Conservation (phyloP, 2,888 invertebrate species). For the Phymatocera aterrima region DNA sequence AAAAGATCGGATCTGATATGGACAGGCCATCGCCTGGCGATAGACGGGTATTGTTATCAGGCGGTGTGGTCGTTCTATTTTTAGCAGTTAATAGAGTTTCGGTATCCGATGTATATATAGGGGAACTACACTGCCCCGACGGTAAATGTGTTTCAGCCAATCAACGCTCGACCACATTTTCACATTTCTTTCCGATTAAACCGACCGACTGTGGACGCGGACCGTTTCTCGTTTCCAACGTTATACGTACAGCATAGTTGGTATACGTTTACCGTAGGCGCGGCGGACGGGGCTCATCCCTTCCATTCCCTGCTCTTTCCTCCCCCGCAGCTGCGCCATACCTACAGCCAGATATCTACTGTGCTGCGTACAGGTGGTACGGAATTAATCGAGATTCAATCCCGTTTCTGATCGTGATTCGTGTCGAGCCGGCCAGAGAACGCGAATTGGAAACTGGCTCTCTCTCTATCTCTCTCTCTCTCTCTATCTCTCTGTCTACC, state of each 20-base stretch:
- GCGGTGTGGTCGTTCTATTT: constrained; percentile 58
- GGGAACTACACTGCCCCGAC: no score
- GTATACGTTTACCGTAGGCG: not conserved
- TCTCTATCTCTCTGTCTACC: no score
- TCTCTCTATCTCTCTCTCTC: no score
- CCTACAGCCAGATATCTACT: no score
- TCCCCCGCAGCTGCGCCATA: no score
- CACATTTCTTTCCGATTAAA: constrained; percentile 66
- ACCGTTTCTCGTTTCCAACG: constrained; percentile 26
- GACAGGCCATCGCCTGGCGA: not conserved
- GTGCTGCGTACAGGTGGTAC: constrained; percentile 49
- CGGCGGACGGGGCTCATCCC: not conserved
- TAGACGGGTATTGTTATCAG: constrained; percentile 31
- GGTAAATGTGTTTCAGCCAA: constrained; percentile 62
- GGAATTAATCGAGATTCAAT: constrained; percentile 70
- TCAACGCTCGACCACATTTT: constrained; percentile 49
- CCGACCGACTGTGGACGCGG: constrained; percentile 52
- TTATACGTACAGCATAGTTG: not conserved
- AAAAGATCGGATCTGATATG: constrained; percentile 11
- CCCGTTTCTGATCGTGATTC: constrained; percentile 48
- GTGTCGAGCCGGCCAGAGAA: constrained; percentile 59
- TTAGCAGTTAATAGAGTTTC: constrained; percentile 64
- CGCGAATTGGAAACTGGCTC: constrained; percentile 71
- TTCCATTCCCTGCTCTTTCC: constrained; percentile 39
- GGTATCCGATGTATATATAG: constrained; percentile 48